phyloP scores from a whole-genome alignment of 2,797 vertebrate genomes.

The Sebastes nivosus region DNA sequence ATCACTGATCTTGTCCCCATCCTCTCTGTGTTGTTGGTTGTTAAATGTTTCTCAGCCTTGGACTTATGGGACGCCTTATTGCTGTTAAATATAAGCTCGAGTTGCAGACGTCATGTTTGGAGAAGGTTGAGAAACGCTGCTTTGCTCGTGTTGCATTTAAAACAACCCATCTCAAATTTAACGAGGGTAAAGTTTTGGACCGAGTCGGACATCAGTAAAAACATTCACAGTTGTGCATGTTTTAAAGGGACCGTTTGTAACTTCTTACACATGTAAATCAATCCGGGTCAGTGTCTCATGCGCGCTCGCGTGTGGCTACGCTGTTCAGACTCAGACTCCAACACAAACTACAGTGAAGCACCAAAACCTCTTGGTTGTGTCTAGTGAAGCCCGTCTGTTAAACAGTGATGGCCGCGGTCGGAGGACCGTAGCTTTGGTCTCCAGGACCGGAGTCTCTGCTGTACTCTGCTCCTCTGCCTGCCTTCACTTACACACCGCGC shows the following conservation, averaged over 20 bases:
- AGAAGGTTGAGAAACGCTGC: not conserved
- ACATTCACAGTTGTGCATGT: not conserved
- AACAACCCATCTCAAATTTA: not conserved
- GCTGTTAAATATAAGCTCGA: not conserved
- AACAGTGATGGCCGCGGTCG: no score
- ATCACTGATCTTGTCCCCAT: not conserved
- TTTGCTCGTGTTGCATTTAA: not conserved
- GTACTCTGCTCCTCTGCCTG: no score
- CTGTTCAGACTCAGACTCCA: no score
- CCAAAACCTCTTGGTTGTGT: no score
- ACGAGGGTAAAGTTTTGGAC: not conserved
- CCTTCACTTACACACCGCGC: no score
- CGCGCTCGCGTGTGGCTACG: rapidly evolving
- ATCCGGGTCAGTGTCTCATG: no score
- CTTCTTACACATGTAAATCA: no score
- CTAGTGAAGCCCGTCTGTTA: no score
- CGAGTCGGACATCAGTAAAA: not conserved
- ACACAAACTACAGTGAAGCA: no score
- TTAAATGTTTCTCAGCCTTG: not conserved
- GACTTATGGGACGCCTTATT: not conserved
- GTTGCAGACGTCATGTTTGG: not conserved
- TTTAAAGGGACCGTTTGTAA: no score
- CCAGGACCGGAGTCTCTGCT: no score
- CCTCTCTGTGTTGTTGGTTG: not conserved
- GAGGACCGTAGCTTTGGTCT: no score